These are phyloP conservation scores for Parasteatoda lunata DNA, from an alignment of 2,888 invertebrate species.

Conservation along the genomic window DNA sequence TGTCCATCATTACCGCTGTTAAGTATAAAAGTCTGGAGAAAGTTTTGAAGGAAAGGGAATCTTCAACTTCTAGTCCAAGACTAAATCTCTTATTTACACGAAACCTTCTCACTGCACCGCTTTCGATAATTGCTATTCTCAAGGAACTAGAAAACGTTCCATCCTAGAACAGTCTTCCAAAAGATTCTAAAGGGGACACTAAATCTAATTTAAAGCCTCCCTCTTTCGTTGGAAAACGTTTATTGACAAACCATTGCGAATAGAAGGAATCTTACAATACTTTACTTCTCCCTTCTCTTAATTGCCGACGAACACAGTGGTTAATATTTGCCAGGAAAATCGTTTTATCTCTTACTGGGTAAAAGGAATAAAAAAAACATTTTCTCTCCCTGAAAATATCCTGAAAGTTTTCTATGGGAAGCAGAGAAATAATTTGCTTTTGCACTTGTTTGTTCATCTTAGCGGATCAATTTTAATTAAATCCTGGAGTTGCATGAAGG, in stretches of 20 bases:
- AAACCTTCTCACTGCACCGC: background rate
- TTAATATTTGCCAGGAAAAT: slow-evolving; percentile 29
- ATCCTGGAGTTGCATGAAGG: slow-evolving; percentile 15
- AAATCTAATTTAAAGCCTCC: slow-evolving; percentile 51
- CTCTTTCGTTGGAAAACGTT: slow-evolving; percentile 37
- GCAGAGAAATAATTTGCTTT: slow-evolving; percentile 25
- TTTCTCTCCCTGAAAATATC: background rate
- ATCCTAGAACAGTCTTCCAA: background rate
- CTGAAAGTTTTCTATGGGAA: background rate
- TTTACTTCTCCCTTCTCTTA: slow-evolving; percentile 13
- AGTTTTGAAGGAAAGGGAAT: background rate
- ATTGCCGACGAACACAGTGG: slow-evolving; percentile 24
- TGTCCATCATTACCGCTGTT: too few relatives aligned
- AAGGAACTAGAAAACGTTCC: slow-evolving; percentile 15
- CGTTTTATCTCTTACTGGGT: background rate
- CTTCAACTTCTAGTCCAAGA: slow-evolving; percentile 27
- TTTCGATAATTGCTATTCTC: slow-evolving; percentile 39
- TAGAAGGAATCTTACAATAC: background rate
- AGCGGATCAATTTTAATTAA: slow-evolving; percentile 54
- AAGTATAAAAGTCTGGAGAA: slow-evolving; percentile 13
- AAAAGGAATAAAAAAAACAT: background rate
- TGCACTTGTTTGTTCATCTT: slow-evolving; percentile 34
- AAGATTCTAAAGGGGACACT: slow-evolving; percentile 4
- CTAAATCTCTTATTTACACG: slow-evolving; percentile 42
- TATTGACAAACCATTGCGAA: slow-evolving; percentile 55